Evolutionary conservation across 1,140 invertebrate species (phyloP), one percentile per base, ranked within the genome.

Genomic region (Phortica variegata): DNA sequence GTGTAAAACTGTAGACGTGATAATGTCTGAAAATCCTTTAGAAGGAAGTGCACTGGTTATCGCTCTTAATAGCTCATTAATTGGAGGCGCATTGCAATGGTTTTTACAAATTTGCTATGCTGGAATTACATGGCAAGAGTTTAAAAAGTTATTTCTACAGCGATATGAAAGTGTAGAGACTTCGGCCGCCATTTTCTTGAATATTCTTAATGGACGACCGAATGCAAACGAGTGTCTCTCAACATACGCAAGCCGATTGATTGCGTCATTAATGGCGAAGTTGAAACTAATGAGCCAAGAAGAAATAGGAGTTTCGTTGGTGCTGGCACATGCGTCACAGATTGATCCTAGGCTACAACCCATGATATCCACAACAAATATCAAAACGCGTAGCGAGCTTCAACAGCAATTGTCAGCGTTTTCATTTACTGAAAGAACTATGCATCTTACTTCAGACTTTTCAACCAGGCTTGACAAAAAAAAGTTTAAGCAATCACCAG

Each of bases 291-390:
- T 51, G 20, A 51, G 17, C 32, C 21, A 19, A n/a, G 43, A 47
- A 47, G 43, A 47, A n/a, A 42, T 54, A 41, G 47, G 47, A 8
- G 52, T 46, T 31, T 54, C 33, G 19, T 17, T 34, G 9, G 44
- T 43, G 20, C 21, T 54, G n/a, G 43, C 43, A 8, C 34, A 54
- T 13, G 17, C 36, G 17, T 43, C 39, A 20, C 43, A 52, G 32
- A n/a, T 43, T 15, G 45, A 47, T 18, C 26, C 40, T 26, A 16
- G 43, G 3, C 37, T 40, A 29, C 43, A 36, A 31, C 7, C 7
- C 7, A 31, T 31, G 7, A 31, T 31, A 8, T 31, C n/a, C n/a
- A 23, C 42, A 29, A 38, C 26, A 21, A 51, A 45, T 12, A 23
- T 51, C 17, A 36, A 17, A 18, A 49, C 41, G 6, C 36, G 42